Percentiles rank a stretch among this genome's conserved stretches.
These are phyloP conservation scores for Oryzias curvinotus DNA, from an alignment of 2,113 vertebrate species.

Conservation along the genomic window DNA sequence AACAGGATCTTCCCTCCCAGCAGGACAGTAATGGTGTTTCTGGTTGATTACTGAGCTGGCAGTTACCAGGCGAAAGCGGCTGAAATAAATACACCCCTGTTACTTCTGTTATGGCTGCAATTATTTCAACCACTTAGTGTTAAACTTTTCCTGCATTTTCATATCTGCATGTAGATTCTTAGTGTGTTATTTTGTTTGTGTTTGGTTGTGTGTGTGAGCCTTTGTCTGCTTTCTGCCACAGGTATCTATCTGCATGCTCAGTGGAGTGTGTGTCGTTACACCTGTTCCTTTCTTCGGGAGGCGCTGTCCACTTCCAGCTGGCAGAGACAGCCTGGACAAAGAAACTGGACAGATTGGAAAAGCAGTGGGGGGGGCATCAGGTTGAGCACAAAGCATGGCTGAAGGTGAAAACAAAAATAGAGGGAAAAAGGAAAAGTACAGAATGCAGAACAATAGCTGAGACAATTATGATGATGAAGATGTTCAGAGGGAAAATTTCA, in stretches of 20 bases:
- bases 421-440: slow-evolving; percentile 49
- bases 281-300: slow-evolving; percentile 74
- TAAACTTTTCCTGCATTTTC: slow-evolving; percentile 13
- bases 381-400: slow-evolving; percentile 55
- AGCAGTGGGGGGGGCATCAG: slow-evolving; percentile 56
- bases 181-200: not conserved
- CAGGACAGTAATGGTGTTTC: slow-evolving; percentile 19
- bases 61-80: slow-evolving; percentile 14
- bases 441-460: slow-evolving; percentile 14
- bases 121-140: slow-evolving; percentile 20
- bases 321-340: slow-evolving; percentile 55
- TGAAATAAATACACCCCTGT: not conserved
- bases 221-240: slow-evolving; percentile 60
- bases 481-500: slow-evolving; percentile 12
- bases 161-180: slow-evolving; percentile 27
- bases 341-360: slow-evolving; percentile 70
- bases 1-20: slow-evolving; percentile 27
- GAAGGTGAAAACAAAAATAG: slow-evolving; percentile 67
- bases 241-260: slow-evolving; percentile 69
- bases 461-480: slow-evolving; percentile 4
- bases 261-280: slow-evolving; percentile 67
- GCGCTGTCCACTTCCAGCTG: slow-evolving; percentile 70
- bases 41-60: slow-evolving; percentile 8
- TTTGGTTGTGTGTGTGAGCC: not conserved
- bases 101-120: slow-evolving; percentile 22